Evolutionary conservation across 2,888 invertebrate genomes (phyloP).

Genomic region (Zaprionus bogoriensis): DNA sequence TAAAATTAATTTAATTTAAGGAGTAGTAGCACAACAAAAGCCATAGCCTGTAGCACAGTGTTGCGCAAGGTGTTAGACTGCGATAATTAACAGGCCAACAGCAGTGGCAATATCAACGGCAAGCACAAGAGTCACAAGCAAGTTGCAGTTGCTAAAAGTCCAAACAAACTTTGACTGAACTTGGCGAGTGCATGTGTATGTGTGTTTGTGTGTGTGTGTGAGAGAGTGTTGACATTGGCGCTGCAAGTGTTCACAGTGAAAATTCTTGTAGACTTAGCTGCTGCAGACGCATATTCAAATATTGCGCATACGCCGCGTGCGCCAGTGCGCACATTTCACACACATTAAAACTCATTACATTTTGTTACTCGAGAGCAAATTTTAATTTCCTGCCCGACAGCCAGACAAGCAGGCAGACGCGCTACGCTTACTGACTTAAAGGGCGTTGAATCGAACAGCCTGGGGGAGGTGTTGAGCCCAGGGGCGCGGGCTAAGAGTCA

Average conservation of each 20-base stretch:
- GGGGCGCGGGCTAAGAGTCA: slow-evolving; percentile 1
- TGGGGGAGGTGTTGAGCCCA: neutral
- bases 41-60: slow-evolving; percentile 19
- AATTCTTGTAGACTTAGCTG: slow-evolving; percentile 31
- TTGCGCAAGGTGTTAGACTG: slow-evolving; percentile 3
- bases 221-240: slow-evolving; percentile 32
- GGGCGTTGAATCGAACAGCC: no score
- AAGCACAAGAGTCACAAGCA: slow-evolving; percentile 7
- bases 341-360: slow-evolving; percentile 62
- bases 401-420: slow-evolving; percentile 15
- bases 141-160: slow-evolving; percentile 11
- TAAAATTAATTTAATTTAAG: neutral
- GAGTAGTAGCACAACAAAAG: no score
- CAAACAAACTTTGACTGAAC: neutral
- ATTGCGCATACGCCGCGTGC: slow-evolving; percentile 36
- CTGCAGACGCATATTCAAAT: slow-evolving; percentile 13
- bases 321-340: slow-evolving; percentile 28
- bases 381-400: slow-evolving; percentile 68
- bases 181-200: neutral
- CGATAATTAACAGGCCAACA: slow-evolving; percentile 33
- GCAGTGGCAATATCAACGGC: slow-evolving; percentile 8
- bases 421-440: no score
- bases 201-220: neutral
- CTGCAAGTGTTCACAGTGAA: slow-evolving; percentile 35
- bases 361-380: slow-evolving; percentile 51